These are phyloP conservation scores for Ramphastos sulfuratus DNA, from an alignment of 2,113 vertebrate genomes.

Conservation along the genomic window DNA sequence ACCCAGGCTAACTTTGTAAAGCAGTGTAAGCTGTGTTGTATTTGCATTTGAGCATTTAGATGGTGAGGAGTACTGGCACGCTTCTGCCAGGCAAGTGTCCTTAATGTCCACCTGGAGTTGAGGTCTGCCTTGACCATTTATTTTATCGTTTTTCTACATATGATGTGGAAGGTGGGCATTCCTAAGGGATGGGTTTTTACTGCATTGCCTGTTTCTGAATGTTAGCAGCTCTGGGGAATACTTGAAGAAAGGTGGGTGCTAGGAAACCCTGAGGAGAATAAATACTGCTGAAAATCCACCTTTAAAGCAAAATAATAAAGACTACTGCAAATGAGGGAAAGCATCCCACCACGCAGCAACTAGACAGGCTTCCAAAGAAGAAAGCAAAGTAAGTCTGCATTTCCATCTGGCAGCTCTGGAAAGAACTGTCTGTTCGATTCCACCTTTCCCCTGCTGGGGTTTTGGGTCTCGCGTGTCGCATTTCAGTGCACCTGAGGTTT, in stretches of 20 bases:
- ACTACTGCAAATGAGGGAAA: neutral
- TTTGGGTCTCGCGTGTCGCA: neutral
- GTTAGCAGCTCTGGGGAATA: neutral
- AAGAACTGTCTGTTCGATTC: neutral
- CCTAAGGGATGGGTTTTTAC: neutral
- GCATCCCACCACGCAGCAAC: neutral
- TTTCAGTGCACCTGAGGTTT: neutral
- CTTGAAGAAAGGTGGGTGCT: neutral
- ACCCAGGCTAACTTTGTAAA: neutral
- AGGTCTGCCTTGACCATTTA: neutral
- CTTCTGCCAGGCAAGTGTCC: neutral
- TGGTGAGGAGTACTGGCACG: accelerated
- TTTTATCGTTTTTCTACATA: neutral
- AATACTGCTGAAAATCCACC: neutral
- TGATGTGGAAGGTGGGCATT: neutral
- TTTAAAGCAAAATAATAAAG: neutral
- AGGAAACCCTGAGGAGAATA: neutral
- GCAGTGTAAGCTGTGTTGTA: neutral
- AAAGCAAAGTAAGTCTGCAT: neutral
- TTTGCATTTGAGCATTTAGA: neutral
- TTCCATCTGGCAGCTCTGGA: neutral
- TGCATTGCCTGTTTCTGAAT: neutral
- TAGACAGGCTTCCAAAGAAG: neutral
- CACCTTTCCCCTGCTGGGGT: neutral
- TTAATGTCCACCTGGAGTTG: neutral